Conservation (phyloP, 1,140 invertebrate species). For the Drosophila seguyi region DNA sequence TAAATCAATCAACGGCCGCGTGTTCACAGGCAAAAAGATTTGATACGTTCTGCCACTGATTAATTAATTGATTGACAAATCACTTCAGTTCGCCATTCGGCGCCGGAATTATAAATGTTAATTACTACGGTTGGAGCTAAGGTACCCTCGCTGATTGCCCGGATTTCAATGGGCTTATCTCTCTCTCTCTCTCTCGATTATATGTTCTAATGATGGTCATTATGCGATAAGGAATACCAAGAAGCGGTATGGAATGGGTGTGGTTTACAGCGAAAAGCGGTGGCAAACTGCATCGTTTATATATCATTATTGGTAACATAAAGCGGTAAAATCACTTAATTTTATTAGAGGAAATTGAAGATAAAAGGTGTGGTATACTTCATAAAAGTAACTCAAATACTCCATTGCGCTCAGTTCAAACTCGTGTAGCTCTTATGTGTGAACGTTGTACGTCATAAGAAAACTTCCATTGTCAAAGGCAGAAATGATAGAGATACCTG, state of each 20-base stretch:
- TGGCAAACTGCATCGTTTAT: too few relatives aligned
- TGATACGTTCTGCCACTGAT: slow-evolving; percentile 33
- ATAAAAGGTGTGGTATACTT: not conserved
- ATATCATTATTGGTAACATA: not conserved
- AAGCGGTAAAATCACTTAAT: not conserved
- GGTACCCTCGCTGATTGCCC: not conserved
- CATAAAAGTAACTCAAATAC: not conserved
- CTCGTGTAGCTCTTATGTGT: not conserved
- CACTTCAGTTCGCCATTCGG: not conserved
- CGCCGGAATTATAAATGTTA: slow-evolving; percentile 13
- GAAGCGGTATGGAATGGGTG: not conserved
- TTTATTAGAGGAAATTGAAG: not conserved
- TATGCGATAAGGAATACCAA: slow-evolving; percentile 10
- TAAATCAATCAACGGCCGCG: slow-evolving; percentile 40
- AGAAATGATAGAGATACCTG: not conserved
- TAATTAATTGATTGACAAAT: slow-evolving; percentile 55
- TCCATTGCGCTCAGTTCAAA: not conserved
- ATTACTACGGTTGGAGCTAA: slow-evolving; percentile 3
- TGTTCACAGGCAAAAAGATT: slow-evolving; percentile 11
- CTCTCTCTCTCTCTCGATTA: slow-evolving; percentile 1
- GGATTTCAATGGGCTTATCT: slow-evolving; percentile 28
- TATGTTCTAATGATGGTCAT: slow-evolving; percentile 20
- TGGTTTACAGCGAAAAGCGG: slow-evolving; percentile 2
- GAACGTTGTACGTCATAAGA: not conserved
- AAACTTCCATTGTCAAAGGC: not conserved